phyloP scores from a whole-genome alignment of 2,888 invertebrate species.

The Catonia carolina region DNA sequence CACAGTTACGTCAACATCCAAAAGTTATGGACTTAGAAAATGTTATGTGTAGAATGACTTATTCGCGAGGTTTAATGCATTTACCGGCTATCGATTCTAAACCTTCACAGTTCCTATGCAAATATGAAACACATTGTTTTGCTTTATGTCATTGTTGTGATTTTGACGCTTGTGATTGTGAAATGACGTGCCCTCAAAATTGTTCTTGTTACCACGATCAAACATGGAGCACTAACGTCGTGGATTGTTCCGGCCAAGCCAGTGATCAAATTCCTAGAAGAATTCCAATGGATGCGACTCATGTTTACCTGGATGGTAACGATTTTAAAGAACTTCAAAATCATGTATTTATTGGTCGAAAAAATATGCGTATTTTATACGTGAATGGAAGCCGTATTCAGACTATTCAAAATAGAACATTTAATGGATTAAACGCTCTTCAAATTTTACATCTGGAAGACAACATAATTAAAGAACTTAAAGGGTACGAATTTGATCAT shows the following conservation, averaged over 20 bases:
- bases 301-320: slow-evolving; percentile 87
- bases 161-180: slow-evolving; percentile 93
- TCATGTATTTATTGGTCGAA: slow-evolving; percentile 83
- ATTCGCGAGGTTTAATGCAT: slow-evolving; percentile 72
- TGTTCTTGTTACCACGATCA: slow-evolving; percentile 94
- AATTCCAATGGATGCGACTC: slow-evolving; percentile 91
- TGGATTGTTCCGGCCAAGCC: slow-evolving; percentile 79
- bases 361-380: slow-evolving; percentile 78
- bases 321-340: slow-evolving; percentile 75
- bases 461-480: slow-evolving; percentile 69
- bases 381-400: slow-evolving; percentile 80
- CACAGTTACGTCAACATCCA: slow-evolving; percentile 70
- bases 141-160: slow-evolving; percentile 93
- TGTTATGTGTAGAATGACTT: slow-evolving; percentile 80
- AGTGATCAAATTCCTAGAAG: slow-evolving; percentile 71
- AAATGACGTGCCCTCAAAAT: slow-evolving; percentile 90
- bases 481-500: slow-evolving; percentile 80
- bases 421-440: slow-evolving; percentile 73
- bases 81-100: slow-evolving; percentile 69
- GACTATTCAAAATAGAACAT: slow-evolving; percentile 82
- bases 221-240: slow-evolving; percentile 87
- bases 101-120: slow-evolving; percentile 81
- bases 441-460: slow-evolving; percentile 77
- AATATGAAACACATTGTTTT: slow-evolving; percentile 89
- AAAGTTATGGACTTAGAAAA: slow-evolving; percentile 82